Base-by-base conservation (phyloP, 2,113 vertebrate genomes). In the Ailuropoda melanoleuca region DNA sequence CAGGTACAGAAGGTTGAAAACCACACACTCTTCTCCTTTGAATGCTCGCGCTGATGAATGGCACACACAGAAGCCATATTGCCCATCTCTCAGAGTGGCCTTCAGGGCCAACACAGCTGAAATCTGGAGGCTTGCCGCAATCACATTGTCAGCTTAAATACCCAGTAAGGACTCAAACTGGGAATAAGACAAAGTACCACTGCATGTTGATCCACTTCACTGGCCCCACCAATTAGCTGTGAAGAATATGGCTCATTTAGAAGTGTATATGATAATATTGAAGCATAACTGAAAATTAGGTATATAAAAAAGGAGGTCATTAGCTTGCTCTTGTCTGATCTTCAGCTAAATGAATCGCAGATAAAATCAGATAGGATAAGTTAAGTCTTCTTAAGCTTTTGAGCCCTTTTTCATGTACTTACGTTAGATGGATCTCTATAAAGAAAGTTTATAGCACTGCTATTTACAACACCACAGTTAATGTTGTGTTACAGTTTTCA, bases 211-310 rank as follows among this genome's bases (percentile, higher is more conserved):
- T 98, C 84, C 97, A 98, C 96, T 97, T 84, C 98, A 96, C 95
- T 98, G 96, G 97, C 68, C 97, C 93, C 90, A 90, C 66, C 93
- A 97, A 97, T 97, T 98, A 97, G 21, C 97, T 98, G 93, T 88
- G 85, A 96, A 98, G 97, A 98, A 86, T 97, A 92, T 46, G 94
- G 88, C 95, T 98, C 92, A 58, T 94, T 98, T 95, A 55, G 58
- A 98, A 97, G 81, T 95, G 34, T 68, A 60, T 97, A 95, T 96
- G 97, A 98, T 97, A 82, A 95, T 72, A 90, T 80, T 81, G 88
- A 92, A 82, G 96, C 56, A 97, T 94, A 97, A 97, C 90, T 92
- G 88, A 95, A 98, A 97, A 97, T 90, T 92, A 98, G 94, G 95
- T 97, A 53, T 87, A 68, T 97, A 85, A 97, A 98, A 97, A 97